Evolutionary conservation across 2,888 invertebrate genomes (phyloP), one percentile per base, ranked within the genome.

Genomic region (Cryptophagus acutangulus): DNA sequence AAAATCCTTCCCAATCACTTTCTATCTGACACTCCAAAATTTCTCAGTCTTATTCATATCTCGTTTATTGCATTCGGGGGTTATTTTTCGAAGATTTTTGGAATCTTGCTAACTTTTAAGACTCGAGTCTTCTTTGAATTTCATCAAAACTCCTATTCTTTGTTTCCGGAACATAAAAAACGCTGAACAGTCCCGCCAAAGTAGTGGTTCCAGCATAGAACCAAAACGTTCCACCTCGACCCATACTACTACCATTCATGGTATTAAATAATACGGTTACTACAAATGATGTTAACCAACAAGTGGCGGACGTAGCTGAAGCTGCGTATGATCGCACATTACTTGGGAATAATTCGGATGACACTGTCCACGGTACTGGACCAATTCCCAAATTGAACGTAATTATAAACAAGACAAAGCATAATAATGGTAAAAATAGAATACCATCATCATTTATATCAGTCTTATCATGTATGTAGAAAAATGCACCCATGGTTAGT

Each of bases 301-400:
- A 87, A 42, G 81, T 75, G 17, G 82, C 80, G 0, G 88, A 82
- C 0, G 84, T 82, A 1, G 87, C 72, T 0, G 85, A 81, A 0
- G 84, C 79, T 0, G 84, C 85, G 14, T 77, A 71, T 0, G 83
- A 78, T 65, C 87, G 86, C 1, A 87, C 82, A 51, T 84, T 82
- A 0, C 79, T 71, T 14, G 90, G 81, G 65, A 91, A 82, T 67
- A 89, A 76, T 64, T 89, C 89, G 0, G 85, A 82, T 74, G 87
- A 78, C 17, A 88, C 78, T 0, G 86, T 82, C 87, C 87, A 88
- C 0, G 87, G 84, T 17, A 88, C 65, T 0, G 86, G 82, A 5
- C 90, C 87, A 36, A 82, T 77, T 1, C 79, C 87, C 55, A 81
- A 72, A 65, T 84, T 82, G 69, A 87, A 87, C 0, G 81, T 77